Conservation (phyloP, 2,797 vertebrate species). For the Chelonia mydas region DNA sequence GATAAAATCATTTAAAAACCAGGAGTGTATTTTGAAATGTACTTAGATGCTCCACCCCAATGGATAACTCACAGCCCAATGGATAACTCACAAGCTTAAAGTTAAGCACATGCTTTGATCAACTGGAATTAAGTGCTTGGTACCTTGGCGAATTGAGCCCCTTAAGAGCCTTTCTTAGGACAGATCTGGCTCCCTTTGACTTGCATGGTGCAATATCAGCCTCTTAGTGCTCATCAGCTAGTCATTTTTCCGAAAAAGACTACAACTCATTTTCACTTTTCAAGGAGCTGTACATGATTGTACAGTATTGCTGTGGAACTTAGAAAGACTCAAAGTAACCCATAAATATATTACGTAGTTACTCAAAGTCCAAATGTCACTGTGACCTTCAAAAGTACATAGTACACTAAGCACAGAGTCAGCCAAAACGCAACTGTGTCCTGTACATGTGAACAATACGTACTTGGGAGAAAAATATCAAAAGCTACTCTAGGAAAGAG, state of each 20-base stretch:
- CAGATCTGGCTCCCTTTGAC: background rate
- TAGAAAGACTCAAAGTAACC: background rate
- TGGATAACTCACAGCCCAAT: no score
- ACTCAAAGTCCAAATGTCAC: slow-evolving; percentile 44
- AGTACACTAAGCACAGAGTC: background rate
- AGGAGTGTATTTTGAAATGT: background rate
- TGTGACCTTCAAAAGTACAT: slow-evolving; percentile 49
- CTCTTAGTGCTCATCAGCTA: rapidly evolving
- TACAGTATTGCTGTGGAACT: background rate
- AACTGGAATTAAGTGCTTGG: background rate
- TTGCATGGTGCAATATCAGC: rapidly evolving
- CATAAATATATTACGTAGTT: background rate
- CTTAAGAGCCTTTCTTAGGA: background rate
- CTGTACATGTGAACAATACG: rapidly evolving
- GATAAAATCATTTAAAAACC: background rate
- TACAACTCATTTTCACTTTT: background rate
- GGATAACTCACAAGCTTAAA: background rate
- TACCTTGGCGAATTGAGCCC: background rate
- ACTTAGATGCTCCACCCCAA: background rate
- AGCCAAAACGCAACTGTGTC: background rate
- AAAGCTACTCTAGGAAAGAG: background rate
- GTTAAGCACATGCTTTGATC: background rate
- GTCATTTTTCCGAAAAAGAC: background rate
- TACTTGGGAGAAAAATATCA: rapidly evolving
- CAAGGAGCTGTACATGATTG: background rate